Evolutionary conservation across 2,797 vertebrate species (phyloP), one percentile per base, ranked within the genome.

Genomic region (Melanotaenia nigrans): DNA sequence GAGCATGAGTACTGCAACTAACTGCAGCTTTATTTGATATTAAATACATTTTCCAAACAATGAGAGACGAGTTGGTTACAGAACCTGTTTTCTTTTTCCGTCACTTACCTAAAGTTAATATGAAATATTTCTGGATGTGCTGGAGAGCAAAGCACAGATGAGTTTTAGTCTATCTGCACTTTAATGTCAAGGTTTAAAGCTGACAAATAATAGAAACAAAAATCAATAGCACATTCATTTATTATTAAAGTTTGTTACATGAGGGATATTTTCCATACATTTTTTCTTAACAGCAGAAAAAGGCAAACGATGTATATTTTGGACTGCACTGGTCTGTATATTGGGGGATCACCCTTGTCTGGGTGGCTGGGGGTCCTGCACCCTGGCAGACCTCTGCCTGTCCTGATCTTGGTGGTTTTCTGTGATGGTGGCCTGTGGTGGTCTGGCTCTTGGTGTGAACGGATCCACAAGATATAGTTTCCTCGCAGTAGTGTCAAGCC

Each of bases 211-310:
- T 58, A 10, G 18, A 38, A 13, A 40, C 40, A 60, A 16, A 61
- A 76, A 65, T 51, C 42, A 77, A 55, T 32, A 59, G 66, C 68
- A 87, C 75, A 63, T 85, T 86, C 81, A 88, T 86, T 89, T 61
- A 36, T 85, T 84, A 79, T 73, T 79, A 90, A 66, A 51, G n/a
- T 77, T 74, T 80, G 72, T 68, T 76, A 82, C 80, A 87, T 20
- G 47, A 49, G 14, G 30, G 70, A 65, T 61, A 22, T 59, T 75
- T 64, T 69, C 78, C 58, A 75, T 84, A 76, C 76, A 69, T 66
- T 57, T 18, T 30, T 51, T 51, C n/a, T 81, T 66, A 79, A 67
- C 65, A 78, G 76, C 61, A 68, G 42, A 77, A 42, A 42, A 54
- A 42, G 28, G 68, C 22, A 60, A 36, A 20, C 8, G 13, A 51